A percentile compares a stretch with the other conserved stretches of the same genome.
Evolutionary conservation across 2,113 vertebrate genomes (phyloP).

Genomic region (Amphilophus citrinellus): DNA sequence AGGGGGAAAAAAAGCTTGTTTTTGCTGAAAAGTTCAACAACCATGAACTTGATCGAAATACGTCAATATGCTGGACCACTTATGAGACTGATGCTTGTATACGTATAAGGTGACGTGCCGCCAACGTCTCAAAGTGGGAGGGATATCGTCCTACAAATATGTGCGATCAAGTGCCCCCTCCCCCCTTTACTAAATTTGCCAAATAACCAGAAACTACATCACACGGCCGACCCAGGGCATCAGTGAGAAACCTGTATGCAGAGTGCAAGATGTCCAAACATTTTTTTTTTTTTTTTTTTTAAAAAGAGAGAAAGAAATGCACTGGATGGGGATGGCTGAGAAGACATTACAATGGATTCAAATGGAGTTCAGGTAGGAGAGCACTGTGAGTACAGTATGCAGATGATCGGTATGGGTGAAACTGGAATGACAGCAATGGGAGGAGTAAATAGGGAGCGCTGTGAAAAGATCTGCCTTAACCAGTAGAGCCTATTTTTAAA

Average conservation of each 20-base stretch:
- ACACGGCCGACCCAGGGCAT: constrained; percentile 6
- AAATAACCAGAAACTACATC: constrained; percentile 56
- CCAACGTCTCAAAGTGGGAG: constrained; percentile 82
- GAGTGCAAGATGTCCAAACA: not conserved
- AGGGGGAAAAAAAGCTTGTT: not conserved
- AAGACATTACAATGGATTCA: constrained; percentile 13
- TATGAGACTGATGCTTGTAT: constrained; percentile 27
- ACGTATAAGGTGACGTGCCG: constrained; percentile 78
- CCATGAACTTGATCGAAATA: constrained; percentile 25
- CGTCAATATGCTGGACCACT: constrained; percentile 44
- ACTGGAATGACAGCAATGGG: constrained; percentile 58
- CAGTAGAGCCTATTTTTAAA: not conserved
- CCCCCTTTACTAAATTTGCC: constrained; percentile 37
- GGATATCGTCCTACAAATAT: constrained; percentile 81
- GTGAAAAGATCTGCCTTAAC: constrained; percentile 12
- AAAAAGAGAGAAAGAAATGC: not conserved
- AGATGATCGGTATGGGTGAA: constrained; percentile 37
- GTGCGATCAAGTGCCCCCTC: constrained; percentile 52
- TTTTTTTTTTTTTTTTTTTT: no score
- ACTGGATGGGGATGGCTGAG: constrained; percentile 2
- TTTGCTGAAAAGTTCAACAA: constrained; percentile 22
- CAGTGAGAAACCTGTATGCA: not conserved
- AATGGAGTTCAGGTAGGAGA: constrained; percentile 14
- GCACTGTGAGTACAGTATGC: constrained; percentile 66
- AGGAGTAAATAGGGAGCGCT: constrained; percentile 43